These are phyloP conservation scores for Perodicticus potto DNA, from an alignment of 2,797 vertebrate genomes.

Conservation along the genomic window DNA sequence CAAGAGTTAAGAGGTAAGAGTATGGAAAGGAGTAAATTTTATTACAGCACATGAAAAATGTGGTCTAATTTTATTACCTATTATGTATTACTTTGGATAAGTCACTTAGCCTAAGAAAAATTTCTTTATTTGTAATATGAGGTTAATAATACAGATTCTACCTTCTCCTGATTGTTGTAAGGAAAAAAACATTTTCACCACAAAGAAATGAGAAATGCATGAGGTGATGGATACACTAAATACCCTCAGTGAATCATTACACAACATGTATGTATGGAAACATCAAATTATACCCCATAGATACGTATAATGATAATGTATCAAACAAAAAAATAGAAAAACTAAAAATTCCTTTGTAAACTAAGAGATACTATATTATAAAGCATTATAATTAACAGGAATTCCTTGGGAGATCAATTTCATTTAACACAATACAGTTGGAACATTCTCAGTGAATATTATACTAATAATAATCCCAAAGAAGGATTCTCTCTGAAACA, in stretches of 20 bases:
- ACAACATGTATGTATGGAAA: background rate
- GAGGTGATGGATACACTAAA: background rate
- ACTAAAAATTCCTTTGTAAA: constrained; percentile 35
- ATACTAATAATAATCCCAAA: background rate
- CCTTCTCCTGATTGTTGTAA: constrained; percentile 14
- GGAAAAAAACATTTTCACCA: background rate
- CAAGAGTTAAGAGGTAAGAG: background rate
- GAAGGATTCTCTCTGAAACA: constrained; percentile 45
- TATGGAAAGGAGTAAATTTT: background rate
- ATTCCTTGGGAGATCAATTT: background rate
- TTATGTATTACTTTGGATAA: constrained; percentile 34
- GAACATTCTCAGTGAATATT: background rate
- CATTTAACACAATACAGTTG: background rate
- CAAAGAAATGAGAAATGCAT: background rate
- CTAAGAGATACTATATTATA: background rate
- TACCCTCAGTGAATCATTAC: background rate
- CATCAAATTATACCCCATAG: background rate
- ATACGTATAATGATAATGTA: background rate
- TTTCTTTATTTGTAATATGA: constrained; percentile 22
- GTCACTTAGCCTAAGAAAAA: background rate
- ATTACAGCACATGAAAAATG: background rate
- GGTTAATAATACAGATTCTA: background rate
- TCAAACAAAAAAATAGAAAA: background rate
- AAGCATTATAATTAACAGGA: background rate
- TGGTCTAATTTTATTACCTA: constrained; percentile 46